Conservation (phyloP, 35 echinoderm and acorn worm species). For the Heliocidaris erythrogramma region DNA sequence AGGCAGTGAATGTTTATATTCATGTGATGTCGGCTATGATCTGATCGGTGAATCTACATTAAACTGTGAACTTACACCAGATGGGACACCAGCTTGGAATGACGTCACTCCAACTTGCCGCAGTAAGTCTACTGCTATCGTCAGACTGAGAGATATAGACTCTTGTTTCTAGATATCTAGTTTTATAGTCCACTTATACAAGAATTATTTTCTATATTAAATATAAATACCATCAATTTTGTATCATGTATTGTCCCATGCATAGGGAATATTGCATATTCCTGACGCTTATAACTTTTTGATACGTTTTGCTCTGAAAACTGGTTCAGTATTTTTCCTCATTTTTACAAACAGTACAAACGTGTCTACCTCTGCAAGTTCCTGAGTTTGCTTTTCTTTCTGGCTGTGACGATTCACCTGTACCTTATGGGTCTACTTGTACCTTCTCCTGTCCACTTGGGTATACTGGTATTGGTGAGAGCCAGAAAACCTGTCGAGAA, state of each 20-base stretch:
- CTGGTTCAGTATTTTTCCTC: background rate
- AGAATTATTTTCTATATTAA: too few species aligned
- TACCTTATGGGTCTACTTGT: conserved; percentile 43
- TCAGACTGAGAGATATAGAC: background rate
- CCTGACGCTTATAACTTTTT: too few species aligned
- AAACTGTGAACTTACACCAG: conserved; percentile 36
- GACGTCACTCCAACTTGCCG: background rate
- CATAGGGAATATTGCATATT: background rate
- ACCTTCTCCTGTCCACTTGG: conserved; percentile 53
- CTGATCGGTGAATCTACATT: background rate
- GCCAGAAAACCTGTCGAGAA: conserved; percentile 14
- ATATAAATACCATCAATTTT: too few species aligned
- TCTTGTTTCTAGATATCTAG: background rate
- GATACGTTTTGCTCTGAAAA: background rate
- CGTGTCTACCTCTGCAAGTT: conserved; percentile 39
- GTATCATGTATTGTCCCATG: background rate
- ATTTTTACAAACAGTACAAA: conserved; percentile 8
- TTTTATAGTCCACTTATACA: background rate
- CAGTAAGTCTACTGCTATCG: background rate
- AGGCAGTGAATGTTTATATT: conserved; percentile 49
- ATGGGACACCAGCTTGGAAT: background rate
- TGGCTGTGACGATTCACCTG: conserved; percentile 44
- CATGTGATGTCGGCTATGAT: conserved; percentile 57
- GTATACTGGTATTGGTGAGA: conserved; percentile 32
- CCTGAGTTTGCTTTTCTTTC: background rate